Evolutionary conservation across 1,140 invertebrate species (phyloP).

Genomic region (Hylyphantes graminicola): DNA sequence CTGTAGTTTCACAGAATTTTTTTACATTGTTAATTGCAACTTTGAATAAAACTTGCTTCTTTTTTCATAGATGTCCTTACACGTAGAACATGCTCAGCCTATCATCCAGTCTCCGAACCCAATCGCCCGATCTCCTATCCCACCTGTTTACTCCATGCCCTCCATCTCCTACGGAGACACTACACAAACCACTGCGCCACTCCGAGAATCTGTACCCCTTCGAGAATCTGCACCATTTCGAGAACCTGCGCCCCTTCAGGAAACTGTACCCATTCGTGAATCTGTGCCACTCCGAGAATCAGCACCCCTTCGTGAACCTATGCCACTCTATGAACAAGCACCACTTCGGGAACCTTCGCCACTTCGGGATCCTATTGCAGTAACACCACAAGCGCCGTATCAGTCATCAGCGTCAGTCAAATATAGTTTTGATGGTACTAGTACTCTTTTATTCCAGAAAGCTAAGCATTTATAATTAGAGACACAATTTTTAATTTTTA

Average conservation of each 20-base stretch:
- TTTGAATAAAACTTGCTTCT: background rate
- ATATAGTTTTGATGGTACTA: conserved; percentile 53
- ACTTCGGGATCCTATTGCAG: background rate
- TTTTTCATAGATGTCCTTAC: conserved; percentile 13
- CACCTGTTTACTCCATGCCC: background rate
- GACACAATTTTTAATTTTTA: no score
- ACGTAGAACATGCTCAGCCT: conserved; percentile 14
- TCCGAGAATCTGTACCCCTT: no score
- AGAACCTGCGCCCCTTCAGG: no score
- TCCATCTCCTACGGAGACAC: background rate
- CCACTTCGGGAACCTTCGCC: background rate
- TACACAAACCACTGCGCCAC: background rate
- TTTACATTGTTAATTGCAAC: no score
- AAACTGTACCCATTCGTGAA: no score
- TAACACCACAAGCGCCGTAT: conserved; percentile 9
- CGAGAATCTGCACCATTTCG: no score
- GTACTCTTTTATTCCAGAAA: background rate
- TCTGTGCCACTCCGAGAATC: no score
- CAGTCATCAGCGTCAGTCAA: conserved; percentile 35
- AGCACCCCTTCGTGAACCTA: no score
- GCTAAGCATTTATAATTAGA: background rate
- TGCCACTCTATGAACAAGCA: no score
- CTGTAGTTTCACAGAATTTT: no score
- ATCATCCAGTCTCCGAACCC: conserved; percentile 6
- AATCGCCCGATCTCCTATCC: conserved; percentile 17